Conservation (phyloP, 2,888 invertebrate genomes). For the Meliscaeva auricollis region DNA sequence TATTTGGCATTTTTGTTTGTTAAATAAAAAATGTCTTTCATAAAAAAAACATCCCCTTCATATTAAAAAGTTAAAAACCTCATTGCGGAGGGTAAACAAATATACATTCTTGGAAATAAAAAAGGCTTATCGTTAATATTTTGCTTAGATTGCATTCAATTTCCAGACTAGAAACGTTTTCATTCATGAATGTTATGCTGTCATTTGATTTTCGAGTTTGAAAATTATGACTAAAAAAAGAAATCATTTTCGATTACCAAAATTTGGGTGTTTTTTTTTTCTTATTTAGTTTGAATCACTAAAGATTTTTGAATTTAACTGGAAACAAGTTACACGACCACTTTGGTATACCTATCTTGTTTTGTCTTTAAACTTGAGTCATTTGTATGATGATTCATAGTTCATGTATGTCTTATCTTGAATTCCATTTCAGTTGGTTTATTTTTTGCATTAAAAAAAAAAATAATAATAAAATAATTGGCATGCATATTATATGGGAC, state of each 20-base stretch:
- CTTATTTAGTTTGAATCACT: slow-evolving; percentile 8
- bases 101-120: slow-evolving; percentile 44
- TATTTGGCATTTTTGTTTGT: slow-evolving; percentile 31
- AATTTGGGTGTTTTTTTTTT: neutral
- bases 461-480: neutral
- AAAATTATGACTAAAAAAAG: neutral
- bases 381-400: slow-evolving; percentile 26
- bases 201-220: neutral
- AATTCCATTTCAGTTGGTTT: slow-evolving; percentile 16
- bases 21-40: slow-evolving; percentile 21
- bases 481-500: slow-evolving; percentile 18
- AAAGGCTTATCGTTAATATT: slow-evolving; percentile 10
- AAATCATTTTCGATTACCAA: neutral
- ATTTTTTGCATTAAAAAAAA: neutral
- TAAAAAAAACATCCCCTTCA: neutral
- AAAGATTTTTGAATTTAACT: neutral
- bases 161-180: neutral
- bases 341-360: too few species aligned
- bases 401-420: slow-evolving; percentile 9
- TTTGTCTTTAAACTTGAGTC: slow-evolving; percentile 12
- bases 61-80: neutral
- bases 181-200: slow-evolving; percentile 19
- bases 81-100: neutral
- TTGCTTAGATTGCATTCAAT: neutral
- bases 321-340: too few species aligned